Base-by-base conservation (phyloP, 1,140 invertebrate species). In the Hestina assimilis region DNA sequence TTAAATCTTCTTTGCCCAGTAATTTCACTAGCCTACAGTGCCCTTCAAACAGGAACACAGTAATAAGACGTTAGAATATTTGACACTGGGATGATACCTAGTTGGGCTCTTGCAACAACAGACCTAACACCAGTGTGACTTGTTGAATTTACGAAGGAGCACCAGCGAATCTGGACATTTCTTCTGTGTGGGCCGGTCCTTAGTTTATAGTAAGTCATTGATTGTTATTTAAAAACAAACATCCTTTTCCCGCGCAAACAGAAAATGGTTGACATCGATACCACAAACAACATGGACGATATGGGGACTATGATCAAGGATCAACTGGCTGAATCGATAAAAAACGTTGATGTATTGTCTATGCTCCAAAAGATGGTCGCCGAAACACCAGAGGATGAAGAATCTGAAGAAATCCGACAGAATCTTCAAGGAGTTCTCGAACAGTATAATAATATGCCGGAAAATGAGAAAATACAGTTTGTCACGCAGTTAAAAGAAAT, bases 391-490 rank as follows among this genome's bases (percentile, higher is more conserved):
- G 67, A 75, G 3, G 68, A 72, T 31, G 72, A 75, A 20, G 68
- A 77, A 8, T 64, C 73, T 0, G 66, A 61, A 7, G 74, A 75
- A 1, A 66, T 85, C 0, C 59, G 71, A 1, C 50, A 77, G 1
- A 86, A 87, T 52, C 20, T 90, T 1, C 53, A 69, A 6, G 68
- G 61, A 0, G 65, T 90, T 1, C 20, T 89, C 1, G 33, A 70
- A 0, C 66, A 82, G 23, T 90, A 86, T 43, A 65, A 79, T n/a
- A 40, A 61, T 1, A 66, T 91, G 64, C 35, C 57, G 1, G 70
- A 79, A 1, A 66, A 75, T 0, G 85, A 89, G 2, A 89, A 83
- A 11, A 42, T 50, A 2, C 33, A 76, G 4, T 90, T 91, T 29
- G 40, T 79, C 0, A 26, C 43, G 0, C 60, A 81, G 33, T 54